These are phyloP conservation scores for Hermaeophaga mercurialis DNA, from an alignment of 2,888 invertebrate genomes.

Conservation along the genomic window DNA sequence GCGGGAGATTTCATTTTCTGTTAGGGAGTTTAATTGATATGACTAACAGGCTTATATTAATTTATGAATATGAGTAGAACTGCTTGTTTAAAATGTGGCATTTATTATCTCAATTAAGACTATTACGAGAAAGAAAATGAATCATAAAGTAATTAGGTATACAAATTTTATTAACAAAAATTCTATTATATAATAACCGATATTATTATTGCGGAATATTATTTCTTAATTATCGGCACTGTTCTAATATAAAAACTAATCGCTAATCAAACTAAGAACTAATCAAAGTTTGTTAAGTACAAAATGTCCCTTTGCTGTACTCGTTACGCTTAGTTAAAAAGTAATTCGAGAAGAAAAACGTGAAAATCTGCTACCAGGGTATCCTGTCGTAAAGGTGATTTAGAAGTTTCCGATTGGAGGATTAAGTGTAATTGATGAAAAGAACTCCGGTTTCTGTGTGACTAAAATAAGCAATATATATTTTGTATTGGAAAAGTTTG, in stretches of 20 bases:
- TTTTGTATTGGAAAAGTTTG: slow-evolving; percentile 29
- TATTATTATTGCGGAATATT: no score
- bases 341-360: slow-evolving; percentile 10
- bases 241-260: no score
- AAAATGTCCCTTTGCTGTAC: not conserved
- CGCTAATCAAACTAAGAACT: no score
- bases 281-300: no score
- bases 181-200: no score
- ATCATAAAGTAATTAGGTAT: no score
- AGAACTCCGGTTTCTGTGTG: slow-evolving; percentile 29
- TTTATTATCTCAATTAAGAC: not conserved
- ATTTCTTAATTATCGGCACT: no score
- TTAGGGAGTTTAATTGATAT: slow-evolving; percentile 1
- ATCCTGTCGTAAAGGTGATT: slow-evolving; percentile 23
- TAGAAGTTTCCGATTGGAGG: slow-evolving; percentile 30
- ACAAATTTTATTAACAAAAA: no score
- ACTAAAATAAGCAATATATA: slow-evolving; percentile 32
- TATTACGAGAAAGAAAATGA: no score
- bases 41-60: not conserved
- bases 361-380: slow-evolving; percentile 11
- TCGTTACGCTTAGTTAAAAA: slow-evolving; percentile 3
- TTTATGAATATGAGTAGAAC: not conserved
- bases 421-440: slow-evolving; percentile 33
- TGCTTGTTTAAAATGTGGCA: not conserved
- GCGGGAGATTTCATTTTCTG: not conserved